A percentile compares a stretch with the other conserved stretches of the same genome.
phyloP scores from a whole-genome alignment of 2,888 invertebrate genomes.

The Metalampra italica region DNA sequence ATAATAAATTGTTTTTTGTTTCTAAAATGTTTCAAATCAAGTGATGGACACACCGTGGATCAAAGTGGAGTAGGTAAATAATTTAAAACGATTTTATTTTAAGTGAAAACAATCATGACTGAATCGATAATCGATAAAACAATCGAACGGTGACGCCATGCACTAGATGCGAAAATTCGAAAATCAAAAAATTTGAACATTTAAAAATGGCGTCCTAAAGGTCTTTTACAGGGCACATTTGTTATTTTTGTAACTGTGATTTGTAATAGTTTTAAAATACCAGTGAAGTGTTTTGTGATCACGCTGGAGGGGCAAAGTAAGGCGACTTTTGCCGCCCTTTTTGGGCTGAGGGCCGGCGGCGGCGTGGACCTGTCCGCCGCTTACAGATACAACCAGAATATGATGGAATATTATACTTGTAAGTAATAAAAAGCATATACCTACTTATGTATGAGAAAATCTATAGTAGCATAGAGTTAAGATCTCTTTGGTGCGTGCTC shows the following conservation, averaged over 20 bases:
- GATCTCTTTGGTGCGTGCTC: too few relatives aligned
- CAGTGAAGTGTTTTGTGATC: constrained; percentile 45
- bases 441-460: too few relatives aligned
- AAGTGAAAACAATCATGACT: constrained; percentile 10
- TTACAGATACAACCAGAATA: constrained; percentile 97
- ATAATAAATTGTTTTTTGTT: background rate
- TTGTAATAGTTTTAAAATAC: constrained; percentile 19
- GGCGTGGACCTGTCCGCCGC: constrained; percentile 95
- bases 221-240: constrained; percentile 23
- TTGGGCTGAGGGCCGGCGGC: constrained; percentile 81
- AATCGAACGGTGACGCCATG: constrained; percentile 13
- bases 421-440: constrained; percentile 78
- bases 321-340: constrained; percentile 82
- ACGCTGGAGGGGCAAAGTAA: constrained; percentile 83
- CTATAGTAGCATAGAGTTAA: too few relatives aligned
- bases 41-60: background rate
- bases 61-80: background rate
- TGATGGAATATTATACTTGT: constrained; percentile 99
- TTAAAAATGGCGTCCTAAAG: constrained; percentile 27
- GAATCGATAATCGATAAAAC: constrained; percentile 11
- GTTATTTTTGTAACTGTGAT: constrained; percentile 13
- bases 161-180: constrained; percentile 16
- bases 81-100: background rate
- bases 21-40: background rate
- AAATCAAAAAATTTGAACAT: background rate